Evolutionary conservation across 1,140 invertebrate genomes (phyloP), one percentile per base, ranked within the genome.

Genomic region (Drosophila rhopaloa): DNA sequence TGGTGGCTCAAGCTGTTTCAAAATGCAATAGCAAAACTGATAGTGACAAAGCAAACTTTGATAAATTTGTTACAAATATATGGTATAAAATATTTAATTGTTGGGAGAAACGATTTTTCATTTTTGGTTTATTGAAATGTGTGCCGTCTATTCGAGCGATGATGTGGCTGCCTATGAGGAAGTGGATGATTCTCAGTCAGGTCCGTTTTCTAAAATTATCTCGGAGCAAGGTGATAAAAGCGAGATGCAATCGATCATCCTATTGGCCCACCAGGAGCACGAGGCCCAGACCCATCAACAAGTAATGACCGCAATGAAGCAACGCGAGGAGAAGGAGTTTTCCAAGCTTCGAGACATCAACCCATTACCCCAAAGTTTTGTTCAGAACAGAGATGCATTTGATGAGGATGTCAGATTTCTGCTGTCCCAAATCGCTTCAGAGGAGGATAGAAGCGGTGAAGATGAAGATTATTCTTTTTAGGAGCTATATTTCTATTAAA

Each of bases 141-240:
- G 13, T 35, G 4, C n/a, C 4, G 29, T 5, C n/a, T 29, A 65
- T 53, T 57, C 59, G 35, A 35, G 10, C n/a, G 0, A 46, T 7
- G 19, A 74, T 35, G 70, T 76, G 40, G 81, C 61, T 37, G 81
- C 81, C 5, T 50, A 53, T 35, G 76, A 76, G 41, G 81, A 72
- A 48, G 35, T 83, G 4, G 75, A 70, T 40, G 54, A 10, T 6
- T 19, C 27, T 6, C 40, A 19, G 0, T 2, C 4, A 1, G 44
- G 8, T 1, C 0, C 4, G 0, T 13, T 6, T 1, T 2, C 2
- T 6, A 2, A 11, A 1, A 27, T 35, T 5, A 66, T 37, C 0
- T 9, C 27, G 3, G 11, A 48, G 27, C 19, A 65, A 9, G n/a
- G 9, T 0, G 24, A 14, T 8, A 16, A 47, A 1, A 2, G 2